Conservation (phyloP, 2,797 vertebrate genomes). For the Parotocinclus haroldoi region DNA sequence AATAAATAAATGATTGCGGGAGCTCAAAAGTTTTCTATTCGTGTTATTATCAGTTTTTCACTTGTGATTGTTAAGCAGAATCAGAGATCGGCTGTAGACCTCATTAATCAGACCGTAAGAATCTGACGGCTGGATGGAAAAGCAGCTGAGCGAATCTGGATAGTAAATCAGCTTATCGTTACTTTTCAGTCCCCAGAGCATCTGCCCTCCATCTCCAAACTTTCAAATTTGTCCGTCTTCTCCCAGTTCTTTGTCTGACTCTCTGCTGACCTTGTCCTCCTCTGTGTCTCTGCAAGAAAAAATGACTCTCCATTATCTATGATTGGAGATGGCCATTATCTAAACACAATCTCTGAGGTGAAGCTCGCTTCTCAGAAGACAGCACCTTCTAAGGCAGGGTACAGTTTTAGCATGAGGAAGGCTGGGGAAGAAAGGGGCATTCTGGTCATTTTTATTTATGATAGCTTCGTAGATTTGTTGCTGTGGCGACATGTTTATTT, state of each 20-base stretch:
- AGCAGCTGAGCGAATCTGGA: constrained; percentile 73
- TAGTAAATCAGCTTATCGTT: constrained; percentile 67
- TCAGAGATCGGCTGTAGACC: constrained; percentile 13
- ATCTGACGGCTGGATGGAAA: constrained; percentile 42
- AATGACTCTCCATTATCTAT: constrained; percentile 78
- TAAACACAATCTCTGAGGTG: constrained; percentile 77
- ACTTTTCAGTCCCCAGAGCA: constrained; percentile 24
- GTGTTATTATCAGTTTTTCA: not conserved
- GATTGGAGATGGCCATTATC: constrained; percentile 81
- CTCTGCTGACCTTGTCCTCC: constrained; percentile 76
- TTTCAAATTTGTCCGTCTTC: constrained; percentile 16
- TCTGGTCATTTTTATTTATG: not conserved
- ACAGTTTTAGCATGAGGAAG: not conserved
- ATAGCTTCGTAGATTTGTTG: no score
- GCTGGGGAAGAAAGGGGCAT: not conserved
- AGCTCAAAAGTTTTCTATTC: not conserved
- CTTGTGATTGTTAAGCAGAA: constrained; percentile 10
- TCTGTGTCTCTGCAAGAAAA: constrained; percentile 72
- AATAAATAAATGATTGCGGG: not conserved
- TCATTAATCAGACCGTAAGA: constrained; percentile 29
- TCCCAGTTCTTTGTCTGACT: constrained; percentile 26
- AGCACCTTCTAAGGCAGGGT: constrained; percentile 12
- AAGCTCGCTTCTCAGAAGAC: constrained; percentile 29
- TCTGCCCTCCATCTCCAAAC: constrained; percentile 24
- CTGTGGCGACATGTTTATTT: no score